phyloP scores from a whole-genome alignment of 2,113 vertebrate genomes.

The Etia nguti region DNA sequence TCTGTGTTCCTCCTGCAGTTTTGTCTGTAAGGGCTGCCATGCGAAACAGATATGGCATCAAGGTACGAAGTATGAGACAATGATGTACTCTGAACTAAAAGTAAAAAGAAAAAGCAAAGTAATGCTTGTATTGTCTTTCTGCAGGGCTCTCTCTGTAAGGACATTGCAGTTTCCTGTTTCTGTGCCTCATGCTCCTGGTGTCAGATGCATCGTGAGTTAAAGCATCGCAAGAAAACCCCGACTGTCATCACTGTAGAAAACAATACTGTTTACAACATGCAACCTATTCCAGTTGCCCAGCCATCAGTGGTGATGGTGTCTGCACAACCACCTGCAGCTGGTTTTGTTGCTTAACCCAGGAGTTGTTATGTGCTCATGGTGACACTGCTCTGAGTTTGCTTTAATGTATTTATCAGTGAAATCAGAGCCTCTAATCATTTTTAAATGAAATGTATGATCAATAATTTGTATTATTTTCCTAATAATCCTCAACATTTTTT shows the following conservation, averaged over 20 bases:
- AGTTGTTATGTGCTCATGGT: not conserved
- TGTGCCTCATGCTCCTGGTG: constrained; percentile 41
- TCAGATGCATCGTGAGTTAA: constrained; percentile 50
- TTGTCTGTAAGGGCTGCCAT: constrained; percentile 21
- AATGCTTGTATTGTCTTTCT: not conserved
- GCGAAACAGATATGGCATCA: constrained; percentile 34
- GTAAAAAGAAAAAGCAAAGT: accelerated
- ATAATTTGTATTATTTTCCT: not conserved
- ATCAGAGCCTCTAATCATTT: not conserved
- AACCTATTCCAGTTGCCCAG: not conserved
- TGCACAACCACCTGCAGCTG: not conserved
- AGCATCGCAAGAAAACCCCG: not conserved
- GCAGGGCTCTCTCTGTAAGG: constrained; percentile 34
- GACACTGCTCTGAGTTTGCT: not conserved
- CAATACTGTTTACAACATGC: not conserved
- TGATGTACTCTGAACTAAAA: not conserved
- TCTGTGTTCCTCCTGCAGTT: not conserved
- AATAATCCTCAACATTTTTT: not conserved
- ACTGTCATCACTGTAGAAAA: not conserved
- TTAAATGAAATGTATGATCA: not conserved
- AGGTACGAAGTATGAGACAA: not conserved
- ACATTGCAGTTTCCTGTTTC: constrained; percentile 16
- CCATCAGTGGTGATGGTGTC: not conserved
- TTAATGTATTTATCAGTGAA: not conserved
- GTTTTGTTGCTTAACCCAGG: not conserved